Evolutionary conservation across 2,797 vertebrate species (phyloP).

Genomic region (Rhyacichthys aspro): DNA sequence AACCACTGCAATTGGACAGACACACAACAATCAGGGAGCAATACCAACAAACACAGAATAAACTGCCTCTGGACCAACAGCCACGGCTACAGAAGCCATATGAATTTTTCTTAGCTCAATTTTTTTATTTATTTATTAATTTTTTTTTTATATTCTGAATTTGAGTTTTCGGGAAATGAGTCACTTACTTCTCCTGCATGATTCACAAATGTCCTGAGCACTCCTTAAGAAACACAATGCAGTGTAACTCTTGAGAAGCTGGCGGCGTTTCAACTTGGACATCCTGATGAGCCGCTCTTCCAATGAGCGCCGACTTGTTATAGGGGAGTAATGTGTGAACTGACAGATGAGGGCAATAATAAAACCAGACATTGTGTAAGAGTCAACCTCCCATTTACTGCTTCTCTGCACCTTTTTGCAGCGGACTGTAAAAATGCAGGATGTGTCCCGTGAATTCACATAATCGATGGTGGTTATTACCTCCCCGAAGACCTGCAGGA

Average conservation of each 20-base stretch:
- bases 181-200: slow-evolving; percentile 5
- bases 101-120: too few species aligned
- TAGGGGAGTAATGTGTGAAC: slow-evolving; percentile 53
- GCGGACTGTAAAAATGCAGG: slow-evolving; percentile 63
- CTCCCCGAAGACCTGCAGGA: slow-evolving; percentile 56
- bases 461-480: slow-evolving; percentile 65
- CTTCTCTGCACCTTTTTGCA: slow-evolving; percentile 51
- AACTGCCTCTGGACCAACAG: too few species aligned
- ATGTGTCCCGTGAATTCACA: slow-evolving; percentile 62
- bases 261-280: slow-evolving; percentile 37
- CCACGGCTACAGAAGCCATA: too few species aligned
- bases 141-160: too few species aligned
- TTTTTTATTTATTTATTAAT: too few species aligned
- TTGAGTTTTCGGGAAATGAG: background rate
- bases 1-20: too few species aligned
- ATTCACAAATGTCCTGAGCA: slow-evolving; percentile 6
- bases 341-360: slow-evolving; percentile 66
- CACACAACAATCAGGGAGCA: too few species aligned
- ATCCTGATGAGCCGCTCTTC: slow-evolving; percentile 15
- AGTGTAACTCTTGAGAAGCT: slow-evolving; percentile 25
- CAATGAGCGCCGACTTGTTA: slow-evolving; percentile 36
- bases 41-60: too few species aligned
- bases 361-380: slow-evolving; percentile 71
- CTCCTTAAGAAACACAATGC: slow-evolving; percentile 26
- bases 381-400: slow-evolving; percentile 60